Conservation (phyloP, 2,797 vertebrate species). For the Brotula barbata region DNA sequence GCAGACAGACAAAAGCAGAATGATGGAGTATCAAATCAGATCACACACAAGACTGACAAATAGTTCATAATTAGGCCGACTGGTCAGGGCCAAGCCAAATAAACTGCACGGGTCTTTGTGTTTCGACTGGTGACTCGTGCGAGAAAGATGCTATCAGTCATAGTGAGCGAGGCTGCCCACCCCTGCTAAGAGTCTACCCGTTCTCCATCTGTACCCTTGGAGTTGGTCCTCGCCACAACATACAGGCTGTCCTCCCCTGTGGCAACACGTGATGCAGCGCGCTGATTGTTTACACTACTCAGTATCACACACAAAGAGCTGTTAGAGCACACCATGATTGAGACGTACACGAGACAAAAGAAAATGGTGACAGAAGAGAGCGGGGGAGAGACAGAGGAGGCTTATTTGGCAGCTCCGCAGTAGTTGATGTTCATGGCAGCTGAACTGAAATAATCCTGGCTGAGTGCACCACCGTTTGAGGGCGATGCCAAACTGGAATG, state of each 20-base stretch:
- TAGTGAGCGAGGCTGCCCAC: conserved; percentile 56
- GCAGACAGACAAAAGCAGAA: conserved; percentile 41
- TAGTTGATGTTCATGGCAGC: conserved; percentile 12
- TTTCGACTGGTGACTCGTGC: conserved; percentile 55
- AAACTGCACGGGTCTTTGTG: conserved; percentile 20
- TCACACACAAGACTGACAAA: conserved; percentile 41
- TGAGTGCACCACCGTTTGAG: conserved; percentile 38
- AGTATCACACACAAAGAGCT: conserved; percentile 71
- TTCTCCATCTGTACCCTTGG: conserved; percentile 78
- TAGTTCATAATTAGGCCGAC: conserved; percentile 45
- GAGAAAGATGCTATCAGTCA: conserved; percentile 72
- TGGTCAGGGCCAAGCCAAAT: conserved; percentile 2
- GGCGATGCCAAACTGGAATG: conserved; percentile 58
- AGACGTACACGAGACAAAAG: conserved; percentile 62
- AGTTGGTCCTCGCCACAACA: conserved; percentile 54
- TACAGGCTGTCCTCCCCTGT: conserved; percentile 58
- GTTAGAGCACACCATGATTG: conserved; percentile 57
- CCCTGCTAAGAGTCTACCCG: conserved; percentile 65
- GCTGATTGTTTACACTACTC: conserved; percentile 74
- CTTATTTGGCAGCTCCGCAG: conserved; percentile 40
- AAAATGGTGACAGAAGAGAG: conserved; percentile 43
- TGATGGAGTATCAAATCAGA: conserved; percentile 54
- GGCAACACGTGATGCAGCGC: conserved; percentile 60
- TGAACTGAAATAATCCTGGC: conserved; percentile 54
- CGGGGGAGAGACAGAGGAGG: conserved; percentile 17